A percentile compares a stretch with the other conserved stretches of the same genome.
phyloP scores from a whole-genome alignment of 2,797 vertebrate genomes.

The Scolopax bukidnonensis region DNA sequence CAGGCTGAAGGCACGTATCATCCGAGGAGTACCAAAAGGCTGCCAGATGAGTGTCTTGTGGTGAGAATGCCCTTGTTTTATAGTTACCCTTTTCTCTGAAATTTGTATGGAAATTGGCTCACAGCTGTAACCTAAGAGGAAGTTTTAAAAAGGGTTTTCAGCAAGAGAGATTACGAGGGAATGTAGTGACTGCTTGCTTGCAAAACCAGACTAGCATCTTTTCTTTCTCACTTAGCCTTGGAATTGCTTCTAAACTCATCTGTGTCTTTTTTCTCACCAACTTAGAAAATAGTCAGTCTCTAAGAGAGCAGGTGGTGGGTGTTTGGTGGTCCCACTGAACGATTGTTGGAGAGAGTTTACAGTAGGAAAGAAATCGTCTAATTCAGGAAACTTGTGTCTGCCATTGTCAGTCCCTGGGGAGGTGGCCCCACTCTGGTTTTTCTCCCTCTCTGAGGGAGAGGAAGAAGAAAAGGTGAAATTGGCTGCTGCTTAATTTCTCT shows the following conservation, averaged over 20 bases:
- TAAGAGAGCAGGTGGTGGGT: background rate
- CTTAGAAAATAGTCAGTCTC: background rate
- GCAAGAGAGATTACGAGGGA: background rate
- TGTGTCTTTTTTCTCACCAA: background rate
- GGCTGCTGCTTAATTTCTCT: background rate
- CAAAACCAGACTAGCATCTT: background rate
- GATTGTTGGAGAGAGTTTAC: background rate
- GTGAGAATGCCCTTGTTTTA: background rate
- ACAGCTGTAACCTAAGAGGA: background rate
- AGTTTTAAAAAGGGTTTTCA: background rate
- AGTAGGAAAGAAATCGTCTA: background rate
- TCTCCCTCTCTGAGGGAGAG: background rate
- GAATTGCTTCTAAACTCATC: background rate
- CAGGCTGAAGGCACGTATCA: background rate
- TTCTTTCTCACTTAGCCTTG: background rate
- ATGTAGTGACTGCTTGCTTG: background rate
- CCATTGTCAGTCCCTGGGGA: background rate
- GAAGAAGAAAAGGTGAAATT: background rate
- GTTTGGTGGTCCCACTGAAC: background rate
- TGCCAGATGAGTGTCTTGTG: background rate
- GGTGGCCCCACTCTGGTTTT: background rate
- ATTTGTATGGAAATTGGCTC: background rate
- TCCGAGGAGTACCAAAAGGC: background rate
- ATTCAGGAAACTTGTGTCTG: background rate
- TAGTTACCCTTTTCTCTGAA: background rate